Percentiles rank a stretch among this genome's conserved stretches.
Evolutionary conservation across 2,113 vertebrate species (phyloP).

Genomic region (Rattus rattus): DNA sequence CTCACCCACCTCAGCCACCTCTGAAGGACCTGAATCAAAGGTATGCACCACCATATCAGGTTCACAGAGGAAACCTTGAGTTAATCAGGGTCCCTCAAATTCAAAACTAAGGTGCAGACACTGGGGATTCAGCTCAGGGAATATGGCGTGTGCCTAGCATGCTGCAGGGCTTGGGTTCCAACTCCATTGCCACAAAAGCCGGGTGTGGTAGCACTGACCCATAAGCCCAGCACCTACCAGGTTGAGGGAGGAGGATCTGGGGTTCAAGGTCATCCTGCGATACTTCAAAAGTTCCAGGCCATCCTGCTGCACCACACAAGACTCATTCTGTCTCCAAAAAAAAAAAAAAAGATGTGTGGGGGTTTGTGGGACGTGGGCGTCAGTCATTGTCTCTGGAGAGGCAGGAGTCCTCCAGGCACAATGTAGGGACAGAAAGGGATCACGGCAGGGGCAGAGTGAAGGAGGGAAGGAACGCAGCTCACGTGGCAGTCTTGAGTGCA

Average conservation of each 20-base stretch:
- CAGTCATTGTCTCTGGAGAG: background rate
- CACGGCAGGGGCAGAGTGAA: fast-evolving
- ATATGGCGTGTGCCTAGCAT: background rate
- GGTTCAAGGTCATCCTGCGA: background rate
- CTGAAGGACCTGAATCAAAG: background rate
- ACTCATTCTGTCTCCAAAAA: background rate
- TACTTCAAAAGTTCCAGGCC: background rate
- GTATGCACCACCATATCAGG: background rate
- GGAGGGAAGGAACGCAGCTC: background rate
- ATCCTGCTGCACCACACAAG: background rate
- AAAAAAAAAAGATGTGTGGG: no score
- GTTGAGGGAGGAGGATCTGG: background rate
- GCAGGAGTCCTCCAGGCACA: background rate
- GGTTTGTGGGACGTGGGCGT: fast-evolving
- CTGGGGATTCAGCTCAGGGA: background rate
- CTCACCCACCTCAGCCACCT: background rate
- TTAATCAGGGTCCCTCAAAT: background rate
- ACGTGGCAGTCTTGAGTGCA: background rate
- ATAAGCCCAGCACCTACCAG: no score
- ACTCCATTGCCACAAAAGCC: background rate
- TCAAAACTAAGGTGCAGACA: background rate
- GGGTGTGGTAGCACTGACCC: no score
- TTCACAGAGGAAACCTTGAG: background rate
- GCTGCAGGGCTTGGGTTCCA: background rate
- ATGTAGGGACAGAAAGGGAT: background rate